Conservation (phyloP, 1,140 invertebrate species). For the Asobara japonica region DNA sequence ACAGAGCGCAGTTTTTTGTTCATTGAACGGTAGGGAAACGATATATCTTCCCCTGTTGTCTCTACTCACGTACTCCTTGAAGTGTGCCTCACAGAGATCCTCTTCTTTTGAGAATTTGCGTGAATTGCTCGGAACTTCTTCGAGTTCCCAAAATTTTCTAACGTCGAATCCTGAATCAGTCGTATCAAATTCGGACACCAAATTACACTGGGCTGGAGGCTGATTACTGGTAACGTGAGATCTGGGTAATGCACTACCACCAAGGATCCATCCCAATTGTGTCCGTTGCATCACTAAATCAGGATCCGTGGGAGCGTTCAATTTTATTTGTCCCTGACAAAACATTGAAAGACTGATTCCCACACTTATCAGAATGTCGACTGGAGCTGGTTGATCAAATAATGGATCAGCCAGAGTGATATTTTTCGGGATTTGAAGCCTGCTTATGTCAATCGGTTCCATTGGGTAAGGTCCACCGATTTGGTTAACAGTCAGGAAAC, state of each 20-base stretch:
- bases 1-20: background rate
- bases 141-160: slow-evolving; percentile 31
- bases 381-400: slow-evolving; percentile 22
- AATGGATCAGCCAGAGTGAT: slow-evolving; percentile 17
- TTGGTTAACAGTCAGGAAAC: background rate
- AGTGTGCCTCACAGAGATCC: slow-evolving; percentile 12
- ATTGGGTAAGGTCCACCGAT: background rate
- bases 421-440: slow-evolving; percentile 12
- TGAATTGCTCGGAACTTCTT: slow-evolving; percentile 18
- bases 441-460: background rate
- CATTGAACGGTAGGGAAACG: slow-evolving; percentile 30
- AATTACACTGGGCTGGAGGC: background rate
- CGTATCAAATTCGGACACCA: background rate
- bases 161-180: background rate
- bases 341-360: slow-evolving; percentile 13
- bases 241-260: background rate
- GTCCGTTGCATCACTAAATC: slow-evolving; percentile 24
- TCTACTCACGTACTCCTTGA: slow-evolving; percentile 23
- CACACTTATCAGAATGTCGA: slow-evolving; percentile 20
- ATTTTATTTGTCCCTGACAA: slow-evolving; percentile 13
- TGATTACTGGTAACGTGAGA: background rate
- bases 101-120: background rate
- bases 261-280: slow-evolving; percentile 19
- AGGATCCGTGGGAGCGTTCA: background rate
- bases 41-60: slow-evolving; percentile 22